Conservation (phyloP, 2,113 vertebrate genomes). For the Cromileptes altivelis region DNA sequence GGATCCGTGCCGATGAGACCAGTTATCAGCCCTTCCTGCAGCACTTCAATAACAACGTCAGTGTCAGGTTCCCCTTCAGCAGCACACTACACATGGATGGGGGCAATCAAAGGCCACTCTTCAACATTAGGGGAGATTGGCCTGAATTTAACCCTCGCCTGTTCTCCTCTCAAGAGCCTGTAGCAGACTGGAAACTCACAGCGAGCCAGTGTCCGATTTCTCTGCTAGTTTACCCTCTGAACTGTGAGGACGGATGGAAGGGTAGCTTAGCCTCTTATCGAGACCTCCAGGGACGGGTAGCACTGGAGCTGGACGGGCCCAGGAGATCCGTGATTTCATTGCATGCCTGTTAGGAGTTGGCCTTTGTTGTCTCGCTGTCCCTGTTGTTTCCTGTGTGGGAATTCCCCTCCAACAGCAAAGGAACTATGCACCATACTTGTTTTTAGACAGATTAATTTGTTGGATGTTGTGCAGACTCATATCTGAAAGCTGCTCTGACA, state of each 20-base stretch:
- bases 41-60: conserved; percentile 78
- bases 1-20: conserved; percentile 76
- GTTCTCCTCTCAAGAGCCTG: conserved; percentile 56
- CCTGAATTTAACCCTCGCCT: conserved; percentile 73
- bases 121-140: conserved; percentile 66
- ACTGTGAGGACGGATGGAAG: conserved; percentile 75
- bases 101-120: conserved; percentile 78
- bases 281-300: conserved; percentile 66
- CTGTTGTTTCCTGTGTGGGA: conserved; percentile 51
- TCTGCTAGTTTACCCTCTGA: conserved; percentile 77
- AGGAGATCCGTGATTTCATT: conserved; percentile 66
- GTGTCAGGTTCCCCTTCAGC: conserved; percentile 80
- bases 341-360: conserved; percentile 45
- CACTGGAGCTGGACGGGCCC: conserved; percentile 51
- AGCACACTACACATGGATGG: conserved; percentile 57
- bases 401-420: conserved; percentile 34
- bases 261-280: conserved; percentile 62
- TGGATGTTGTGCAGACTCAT: neutral
- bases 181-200: conserved; percentile 55
- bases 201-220: conserved; percentile 75
- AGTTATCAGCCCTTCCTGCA: conserved; percentile 74
- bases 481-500: conserved; percentile 23
- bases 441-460: conserved; percentile 11
- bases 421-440: neutral
- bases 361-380: conserved; percentile 46